Evolutionary conservation across 53 echinoderm and acorn worm genomes (phyloP).

Genomic region (Crossaster papposus): DNA sequence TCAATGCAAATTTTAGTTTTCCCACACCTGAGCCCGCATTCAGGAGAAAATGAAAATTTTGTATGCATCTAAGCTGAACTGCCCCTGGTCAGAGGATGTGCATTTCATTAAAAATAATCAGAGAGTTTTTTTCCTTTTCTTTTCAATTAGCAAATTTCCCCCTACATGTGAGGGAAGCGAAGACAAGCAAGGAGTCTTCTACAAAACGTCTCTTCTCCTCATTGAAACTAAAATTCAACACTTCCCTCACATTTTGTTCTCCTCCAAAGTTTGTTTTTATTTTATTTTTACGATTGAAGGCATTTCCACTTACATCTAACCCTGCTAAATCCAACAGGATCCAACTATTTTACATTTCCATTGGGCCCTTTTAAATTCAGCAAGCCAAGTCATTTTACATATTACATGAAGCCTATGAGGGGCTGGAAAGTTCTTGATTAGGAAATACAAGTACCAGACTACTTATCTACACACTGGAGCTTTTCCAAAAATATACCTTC

Average conservation of each 20-base stretch:
- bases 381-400: no score
- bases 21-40: neutral
- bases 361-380: no score
- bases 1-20: neutral
- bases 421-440: no score
- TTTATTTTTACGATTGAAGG: no score
- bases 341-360: no score
- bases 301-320: no score
- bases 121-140: neutral
- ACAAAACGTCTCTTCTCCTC: neutral
- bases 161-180: neutral
- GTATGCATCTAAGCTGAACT: neutral
- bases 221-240: constrained; percentile 2
- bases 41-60: neutral
- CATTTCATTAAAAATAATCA: neutral
- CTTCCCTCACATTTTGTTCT: neutral
- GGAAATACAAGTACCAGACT: no score
- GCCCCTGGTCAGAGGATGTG: neutral
- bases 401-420: no score
- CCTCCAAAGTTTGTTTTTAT: neutral
- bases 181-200: neutral
- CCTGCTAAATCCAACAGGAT: no score
- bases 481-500: no score
- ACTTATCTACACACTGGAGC: no score
- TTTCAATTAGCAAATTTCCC: neutral